Evolutionary conservation across 1,140 invertebrate species (phyloP), one percentile per base, ranked within the genome.

Genomic region (Caenorhabditis remanei): DNA sequence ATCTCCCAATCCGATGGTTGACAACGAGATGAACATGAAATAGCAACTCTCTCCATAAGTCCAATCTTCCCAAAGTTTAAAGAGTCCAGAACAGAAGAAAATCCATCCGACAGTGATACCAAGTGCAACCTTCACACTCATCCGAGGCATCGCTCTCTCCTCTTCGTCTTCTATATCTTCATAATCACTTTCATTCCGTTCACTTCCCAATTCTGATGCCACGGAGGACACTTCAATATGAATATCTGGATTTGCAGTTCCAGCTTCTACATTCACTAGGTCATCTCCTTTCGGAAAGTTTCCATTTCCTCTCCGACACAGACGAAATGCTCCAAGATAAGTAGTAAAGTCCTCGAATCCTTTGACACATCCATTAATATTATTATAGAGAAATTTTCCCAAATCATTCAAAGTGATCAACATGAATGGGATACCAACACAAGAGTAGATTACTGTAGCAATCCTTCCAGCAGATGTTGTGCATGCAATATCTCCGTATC

Each of bases 391-490:
- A 65, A 88, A 88, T 24, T 88, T 88, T 48, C 97, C 97, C 86
- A 99, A 97, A 93, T 98, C 98, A 56, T 96, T 97, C 55, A 98
- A 94, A 90, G 96, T 98, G 9, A 98, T 94, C 85, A 98, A 94
- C 96, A 98, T 98, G 84, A 98, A 93, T 0, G 97, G 97, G 89
- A 98, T 98, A 19, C 97, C 97, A 88, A 98, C 93, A 90, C 98
- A 96, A 56, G 97, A 96, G 93, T 98, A 98, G 92, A 98, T 96
- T 90, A 98, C 97, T n/a, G 97, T 98, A 48, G 96, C 96, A 86
- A 98, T 95, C 93, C 97, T 96, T n/a, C 97, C 97, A 92, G 95
- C 87, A 19, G 85, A 82, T 13, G 90, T 91, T 50, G 40, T 58
- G 61, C 90, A 91, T 41, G 86, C 88, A 61, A 91, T 87, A 65